Evolutionary conservation across 1,140 invertebrate species (phyloP).

Genomic region (Idris sp.): DNA sequence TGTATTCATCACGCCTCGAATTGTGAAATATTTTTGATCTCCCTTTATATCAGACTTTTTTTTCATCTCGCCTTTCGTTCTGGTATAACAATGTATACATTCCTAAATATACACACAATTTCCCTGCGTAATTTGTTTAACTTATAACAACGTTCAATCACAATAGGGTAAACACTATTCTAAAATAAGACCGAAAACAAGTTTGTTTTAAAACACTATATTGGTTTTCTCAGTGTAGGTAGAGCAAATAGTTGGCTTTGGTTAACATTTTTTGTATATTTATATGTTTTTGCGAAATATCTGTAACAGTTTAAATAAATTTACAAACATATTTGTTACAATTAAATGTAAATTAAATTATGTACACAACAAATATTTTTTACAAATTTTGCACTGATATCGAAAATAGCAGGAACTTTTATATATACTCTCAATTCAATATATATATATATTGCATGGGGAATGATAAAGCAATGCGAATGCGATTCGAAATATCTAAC

Average conservation of each 20-base stretch:
- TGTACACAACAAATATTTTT: too few species aligned
- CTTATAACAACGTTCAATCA: constrained; percentile 5
- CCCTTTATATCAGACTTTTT: constrained; percentile 21
- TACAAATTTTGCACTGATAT: too few species aligned
- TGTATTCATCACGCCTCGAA: constrained; percentile 16
- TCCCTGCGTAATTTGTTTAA: constrained; percentile 38
- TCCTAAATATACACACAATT: constrained; percentile 48
- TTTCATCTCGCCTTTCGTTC: constrained; percentile 23
- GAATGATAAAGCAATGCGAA: too few species aligned
- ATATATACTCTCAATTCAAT: not conserved
- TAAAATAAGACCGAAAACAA: constrained; percentile 13
- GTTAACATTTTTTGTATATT: not conserved
- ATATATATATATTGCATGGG: not conserved
- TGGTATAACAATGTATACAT: constrained; percentile 44
- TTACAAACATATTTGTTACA: too few species aligned
- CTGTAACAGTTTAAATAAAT: too few species aligned
- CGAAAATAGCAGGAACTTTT: too few species aligned
- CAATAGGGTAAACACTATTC: constrained; percentile 26
- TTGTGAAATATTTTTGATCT: constrained; percentile 42
- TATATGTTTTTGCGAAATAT: too few species aligned
- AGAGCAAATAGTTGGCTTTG: constrained; percentile 4
- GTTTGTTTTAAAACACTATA: constrained; percentile 6
- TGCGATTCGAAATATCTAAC: constrained; percentile 4
- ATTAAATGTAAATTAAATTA: too few species aligned
- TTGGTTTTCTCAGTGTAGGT: not conserved